Evolutionary conservation across 2,113 vertebrate species (phyloP).

Genomic region (Microcebus ravelobensis): DNA sequence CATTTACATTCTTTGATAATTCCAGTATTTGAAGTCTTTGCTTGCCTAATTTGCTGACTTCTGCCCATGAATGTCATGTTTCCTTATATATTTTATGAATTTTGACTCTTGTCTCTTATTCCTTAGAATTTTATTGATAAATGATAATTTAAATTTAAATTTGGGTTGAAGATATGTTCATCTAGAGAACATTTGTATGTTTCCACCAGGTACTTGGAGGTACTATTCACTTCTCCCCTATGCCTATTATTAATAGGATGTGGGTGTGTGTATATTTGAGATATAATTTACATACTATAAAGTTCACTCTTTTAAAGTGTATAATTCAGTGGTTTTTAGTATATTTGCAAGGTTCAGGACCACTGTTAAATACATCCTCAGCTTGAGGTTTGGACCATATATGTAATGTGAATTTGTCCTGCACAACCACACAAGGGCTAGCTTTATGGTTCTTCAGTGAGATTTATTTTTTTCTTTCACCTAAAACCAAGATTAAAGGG

Average conservation of each 20-base stretch:
- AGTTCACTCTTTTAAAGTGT: background rate
- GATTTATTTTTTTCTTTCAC: conserved; percentile 3
- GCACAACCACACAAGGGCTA: background rate
- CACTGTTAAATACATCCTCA: background rate
- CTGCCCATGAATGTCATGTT: background rate
- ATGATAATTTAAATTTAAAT: background rate
- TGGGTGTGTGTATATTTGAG: background rate
- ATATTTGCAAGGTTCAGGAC: background rate
- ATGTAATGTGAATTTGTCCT: background rate
- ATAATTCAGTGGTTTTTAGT: background rate
- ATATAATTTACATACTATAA: background rate
- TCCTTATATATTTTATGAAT: conserved; percentile 10
- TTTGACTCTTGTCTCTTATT: background rate
- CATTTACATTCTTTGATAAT: background rate
- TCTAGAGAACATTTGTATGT: background rate
- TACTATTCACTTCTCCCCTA: background rate
- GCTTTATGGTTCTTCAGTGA: background rate
- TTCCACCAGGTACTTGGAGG: background rate
- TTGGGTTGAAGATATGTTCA: background rate
- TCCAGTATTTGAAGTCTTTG: conserved; percentile 8
- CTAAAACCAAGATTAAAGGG: background rate
- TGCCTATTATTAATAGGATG: background rate
- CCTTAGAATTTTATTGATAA: conserved; percentile 30
- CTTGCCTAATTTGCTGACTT: conserved; percentile 13
- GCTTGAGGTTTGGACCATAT: background rate